Evolutionary conservation across 2,888 invertebrate genomes (phyloP).

Genomic region (Heliconius sara): DNA sequence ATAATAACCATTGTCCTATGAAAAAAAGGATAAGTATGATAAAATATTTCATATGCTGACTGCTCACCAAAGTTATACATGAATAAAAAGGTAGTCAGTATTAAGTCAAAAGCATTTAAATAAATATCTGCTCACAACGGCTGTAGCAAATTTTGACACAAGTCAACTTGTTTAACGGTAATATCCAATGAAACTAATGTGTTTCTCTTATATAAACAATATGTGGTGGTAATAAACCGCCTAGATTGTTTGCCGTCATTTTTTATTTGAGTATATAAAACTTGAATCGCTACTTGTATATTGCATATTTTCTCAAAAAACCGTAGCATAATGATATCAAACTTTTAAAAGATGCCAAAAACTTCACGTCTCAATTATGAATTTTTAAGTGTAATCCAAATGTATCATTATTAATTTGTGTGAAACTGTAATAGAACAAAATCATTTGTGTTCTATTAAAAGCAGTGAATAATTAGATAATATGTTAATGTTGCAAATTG

Average conservation of each 20-base stretch:
- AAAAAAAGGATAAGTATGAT: constrained; percentile 20
- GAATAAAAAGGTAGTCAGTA: not conserved
- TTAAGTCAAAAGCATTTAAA: not conserved
- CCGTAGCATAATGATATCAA: not conserved
- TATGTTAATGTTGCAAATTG: constrained; percentile 16
- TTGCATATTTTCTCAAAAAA: constrained; percentile 20
- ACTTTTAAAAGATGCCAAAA: constrained; percentile 23
- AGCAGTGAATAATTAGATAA: constrained; percentile 13
- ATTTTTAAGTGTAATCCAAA: not conserved
- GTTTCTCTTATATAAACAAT: not conserved
- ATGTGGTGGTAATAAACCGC: not conserved
- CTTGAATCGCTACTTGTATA: constrained; percentile 18
- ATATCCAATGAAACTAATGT: too few species aligned
- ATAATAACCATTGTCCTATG: constrained; percentile 51
- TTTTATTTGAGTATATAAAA: not conserved
- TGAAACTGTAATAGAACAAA: not conserved
- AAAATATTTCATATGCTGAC: constrained; percentile 4
- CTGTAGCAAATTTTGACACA: not conserved
- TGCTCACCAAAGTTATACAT: constrained; percentile 10
- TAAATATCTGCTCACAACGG: not conserved
- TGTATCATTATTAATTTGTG: not conserved
- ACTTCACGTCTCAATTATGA: constrained; percentile 1
- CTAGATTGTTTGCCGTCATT: constrained; percentile 5
- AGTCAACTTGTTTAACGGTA: too few species aligned
- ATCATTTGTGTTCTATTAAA: constrained; percentile 9